Conservation (phyloP, 2,888 invertebrate genomes). For the Scaptomyza reducta region DNA sequence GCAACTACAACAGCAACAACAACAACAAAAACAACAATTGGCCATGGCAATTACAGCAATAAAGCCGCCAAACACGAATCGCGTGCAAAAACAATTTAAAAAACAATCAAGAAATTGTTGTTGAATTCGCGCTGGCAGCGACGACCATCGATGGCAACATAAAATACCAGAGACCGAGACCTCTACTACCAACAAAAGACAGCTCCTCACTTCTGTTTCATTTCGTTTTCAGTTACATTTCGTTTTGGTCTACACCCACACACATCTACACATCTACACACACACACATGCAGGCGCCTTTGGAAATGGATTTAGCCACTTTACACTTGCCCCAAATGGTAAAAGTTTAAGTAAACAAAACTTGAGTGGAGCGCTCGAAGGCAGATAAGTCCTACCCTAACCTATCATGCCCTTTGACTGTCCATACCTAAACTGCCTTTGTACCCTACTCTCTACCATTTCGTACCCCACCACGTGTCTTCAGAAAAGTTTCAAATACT, state of each 20-base stretch:
- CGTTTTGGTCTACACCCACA: constrained; percentile 41
- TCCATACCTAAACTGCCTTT: neutral
- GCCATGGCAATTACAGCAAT: constrained; percentile 68
- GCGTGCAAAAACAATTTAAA: constrained; percentile 81
- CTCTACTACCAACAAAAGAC: constrained; percentile 33
- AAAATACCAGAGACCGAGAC: constrained; percentile 61
- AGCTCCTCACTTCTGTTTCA: constrained; percentile 32
- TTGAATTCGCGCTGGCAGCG: constrained; percentile 12
- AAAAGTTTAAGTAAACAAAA: constrained; percentile 77
- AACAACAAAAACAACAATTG: constrained; percentile 45
- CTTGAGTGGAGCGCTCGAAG: constrained; percentile 64
- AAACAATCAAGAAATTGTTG: constrained; percentile 70
- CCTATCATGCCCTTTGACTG: neutral
- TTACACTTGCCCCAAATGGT: constrained; percentile 75
- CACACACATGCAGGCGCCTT: constrained; percentile 1
- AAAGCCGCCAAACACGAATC: constrained; percentile 75
- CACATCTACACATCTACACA: constrained; percentile 18
- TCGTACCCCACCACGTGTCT: neutral
- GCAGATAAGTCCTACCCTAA: neutral
- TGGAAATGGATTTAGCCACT: constrained; percentile 50
- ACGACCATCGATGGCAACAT: constrained; percentile 52
- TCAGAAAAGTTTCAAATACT: no score
- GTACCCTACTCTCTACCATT: no score
- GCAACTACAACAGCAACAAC: constrained; percentile 49
- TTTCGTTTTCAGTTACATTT: constrained; percentile 1